phyloP scores from a whole-genome alignment of 2,113 vertebrate species.

The Baryphthengus martii region DNA sequence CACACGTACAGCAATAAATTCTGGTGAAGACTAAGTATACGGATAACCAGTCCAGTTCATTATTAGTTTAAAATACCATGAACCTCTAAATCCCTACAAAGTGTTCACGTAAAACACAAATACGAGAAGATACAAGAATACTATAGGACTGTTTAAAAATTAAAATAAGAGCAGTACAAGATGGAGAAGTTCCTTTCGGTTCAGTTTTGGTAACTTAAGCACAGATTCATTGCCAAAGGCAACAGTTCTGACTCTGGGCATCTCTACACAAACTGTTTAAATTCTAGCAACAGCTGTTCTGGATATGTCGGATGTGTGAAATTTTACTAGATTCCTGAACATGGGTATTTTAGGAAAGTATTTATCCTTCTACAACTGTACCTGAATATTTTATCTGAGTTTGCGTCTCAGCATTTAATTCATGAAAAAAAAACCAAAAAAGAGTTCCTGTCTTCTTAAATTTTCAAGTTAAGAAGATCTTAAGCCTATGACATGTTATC shows the following conservation, averaged over 20 bases:
- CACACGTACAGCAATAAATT: background rate
- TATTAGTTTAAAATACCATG: background rate
- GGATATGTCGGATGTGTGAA: background rate
- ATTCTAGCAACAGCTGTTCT: background rate
- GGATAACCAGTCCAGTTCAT: background rate
- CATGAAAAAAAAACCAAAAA: background rate
- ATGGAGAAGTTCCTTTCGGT: background rate
- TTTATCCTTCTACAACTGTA: background rate
- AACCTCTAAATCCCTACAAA: background rate
- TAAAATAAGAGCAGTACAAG: background rate
- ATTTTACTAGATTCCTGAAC: background rate
- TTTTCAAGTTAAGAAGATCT: background rate
- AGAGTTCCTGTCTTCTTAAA: background rate
- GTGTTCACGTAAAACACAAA: background rate
- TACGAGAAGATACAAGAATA: background rate
- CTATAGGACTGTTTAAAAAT: background rate
- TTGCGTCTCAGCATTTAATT: background rate
- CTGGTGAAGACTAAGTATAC: background rate
- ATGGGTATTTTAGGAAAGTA: background rate
- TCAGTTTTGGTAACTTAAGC: background rate
- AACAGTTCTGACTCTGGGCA: background rate
- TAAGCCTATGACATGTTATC: background rate
- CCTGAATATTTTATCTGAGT: background rate
- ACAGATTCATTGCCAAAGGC: background rate
- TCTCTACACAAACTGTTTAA: background rate